Evolutionary conservation across 2,113 vertebrate species (phyloP).

Genomic region (Caranx melampygus): DNA sequence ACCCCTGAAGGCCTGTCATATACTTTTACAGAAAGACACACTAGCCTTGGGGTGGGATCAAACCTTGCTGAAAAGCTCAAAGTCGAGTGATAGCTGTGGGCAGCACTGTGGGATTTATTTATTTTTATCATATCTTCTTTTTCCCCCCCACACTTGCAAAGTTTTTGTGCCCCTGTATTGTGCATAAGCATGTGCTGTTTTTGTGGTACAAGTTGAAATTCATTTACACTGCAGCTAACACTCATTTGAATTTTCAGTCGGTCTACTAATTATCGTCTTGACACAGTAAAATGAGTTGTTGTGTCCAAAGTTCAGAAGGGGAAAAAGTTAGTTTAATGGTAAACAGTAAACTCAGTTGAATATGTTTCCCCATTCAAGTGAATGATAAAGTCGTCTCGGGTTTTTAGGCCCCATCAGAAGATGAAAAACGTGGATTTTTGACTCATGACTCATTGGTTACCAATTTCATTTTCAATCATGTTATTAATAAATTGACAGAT

Average conservation of each 20-base stretch:
- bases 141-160: conserved; percentile 37
- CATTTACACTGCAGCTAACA: not conserved
- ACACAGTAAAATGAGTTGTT: too few relatives aligned
- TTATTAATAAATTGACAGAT: not conserved
- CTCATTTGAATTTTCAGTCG: not conserved
- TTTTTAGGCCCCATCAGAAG: too few relatives aligned
- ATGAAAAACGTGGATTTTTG: not conserved
- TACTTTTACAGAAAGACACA: conserved; percentile 49
- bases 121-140: conserved; percentile 39
- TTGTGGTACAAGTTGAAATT: conserved; percentile 13
- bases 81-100: conserved; percentile 82
- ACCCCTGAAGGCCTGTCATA: conserved; percentile 55
- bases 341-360: too few relatives aligned
- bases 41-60: conserved; percentile 53
- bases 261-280: not conserved
- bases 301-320: too few relatives aligned
- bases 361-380: too few relatives aligned
- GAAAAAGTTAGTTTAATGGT: too few relatives aligned
- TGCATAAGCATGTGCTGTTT: conserved; percentile 9
- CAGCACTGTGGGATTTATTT: conserved; percentile 49
- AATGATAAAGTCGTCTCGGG: too few relatives aligned
- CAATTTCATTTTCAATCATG: not conserved
- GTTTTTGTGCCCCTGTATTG: conserved; percentile 42
- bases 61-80: conserved; percentile 51
- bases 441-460: not conserved